Evolutionary conservation across 2,888 invertebrate species (phyloP).

Genomic region (Hipparchia semele): DNA sequence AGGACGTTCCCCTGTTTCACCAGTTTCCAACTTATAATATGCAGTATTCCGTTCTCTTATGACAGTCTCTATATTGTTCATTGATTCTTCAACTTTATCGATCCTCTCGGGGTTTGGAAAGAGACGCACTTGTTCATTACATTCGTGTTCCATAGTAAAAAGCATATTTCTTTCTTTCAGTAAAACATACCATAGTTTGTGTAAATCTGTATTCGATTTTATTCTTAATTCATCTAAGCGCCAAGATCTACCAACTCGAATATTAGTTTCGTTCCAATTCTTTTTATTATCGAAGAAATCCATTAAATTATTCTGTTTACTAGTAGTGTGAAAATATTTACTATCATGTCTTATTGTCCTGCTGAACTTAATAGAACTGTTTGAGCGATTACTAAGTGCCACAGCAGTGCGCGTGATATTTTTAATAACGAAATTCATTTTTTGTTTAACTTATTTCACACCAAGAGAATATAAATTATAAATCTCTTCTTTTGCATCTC

Average conservation of each 20-base stretch:
- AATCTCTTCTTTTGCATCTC: background rate
- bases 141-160: conserved; percentile 96
- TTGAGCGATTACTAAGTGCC: conserved; percentile 48
- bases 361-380: conserved; percentile 47
- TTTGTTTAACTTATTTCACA: background rate
- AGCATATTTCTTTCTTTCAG: conserved; percentile 99
- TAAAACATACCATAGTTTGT: conserved; percentile 96
- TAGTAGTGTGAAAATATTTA: conserved; percentile 64
- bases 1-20: conserved; percentile 91
- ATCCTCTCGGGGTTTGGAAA: conserved; percentile 97
- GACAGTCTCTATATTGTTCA: conserved; percentile 95
- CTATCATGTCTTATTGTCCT: conserved; percentile 32
- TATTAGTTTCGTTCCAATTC: conserved; percentile 90
- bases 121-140: conserved; percentile 84
- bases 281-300: conserved; percentile 95
- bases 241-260: conserved; percentile 95
- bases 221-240: conserved; percentile 94
- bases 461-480: background rate
- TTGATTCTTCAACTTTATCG: conserved; percentile 97
- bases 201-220: conserved; percentile 97
- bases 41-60: conserved; percentile 96
- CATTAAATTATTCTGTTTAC: conserved; percentile 83
- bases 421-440: conserved; percentile 27
- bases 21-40: conserved; percentile 94
- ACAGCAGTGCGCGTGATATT: conserved; percentile 50